Evolutionary conservation across 1,140 invertebrate genomes (phyloP).

Genomic region (Drosophila kurseongensis): DNA sequence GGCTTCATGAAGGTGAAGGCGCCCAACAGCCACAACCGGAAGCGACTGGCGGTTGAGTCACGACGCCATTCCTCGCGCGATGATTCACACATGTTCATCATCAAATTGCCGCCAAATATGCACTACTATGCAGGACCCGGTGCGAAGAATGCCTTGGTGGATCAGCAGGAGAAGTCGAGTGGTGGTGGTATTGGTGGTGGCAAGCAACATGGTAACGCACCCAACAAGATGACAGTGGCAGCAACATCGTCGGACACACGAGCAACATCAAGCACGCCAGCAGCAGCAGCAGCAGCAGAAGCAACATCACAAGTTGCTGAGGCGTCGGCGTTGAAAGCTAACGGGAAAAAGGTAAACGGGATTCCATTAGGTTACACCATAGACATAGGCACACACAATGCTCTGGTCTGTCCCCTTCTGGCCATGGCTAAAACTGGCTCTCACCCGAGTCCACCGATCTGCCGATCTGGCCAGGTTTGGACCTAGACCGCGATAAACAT

Average conservation of each 20-base stretch:
- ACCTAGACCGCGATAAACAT: constrained; percentile 63
- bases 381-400: constrained; percentile 46
- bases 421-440: constrained; percentile 53
- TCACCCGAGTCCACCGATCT: not conserved
- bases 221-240: constrained; percentile 30
- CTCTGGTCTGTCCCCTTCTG: constrained; percentile 16
- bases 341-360: constrained; percentile 84
- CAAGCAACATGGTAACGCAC: constrained; percentile 11
- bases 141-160: constrained; percentile 58
- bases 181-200: not conserved
- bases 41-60: constrained; percentile 90
- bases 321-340: constrained; percentile 80
- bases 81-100: constrained; percentile 92
- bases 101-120: constrained; percentile 92
- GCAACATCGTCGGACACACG: constrained; percentile 25
- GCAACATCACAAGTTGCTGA: constrained; percentile 35
- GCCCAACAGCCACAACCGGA: constrained; percentile 88
- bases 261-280: constrained; percentile 9
- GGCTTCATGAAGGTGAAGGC: constrained; percentile 86
- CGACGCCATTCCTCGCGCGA: constrained; percentile 87
- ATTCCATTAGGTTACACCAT: constrained; percentile 82
- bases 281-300: not conserved
- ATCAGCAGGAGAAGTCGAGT: constrained; percentile 25
- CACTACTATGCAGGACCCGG: constrained; percentile 90
- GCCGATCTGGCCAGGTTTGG: constrained; percentile 31